Conservation (phyloP, 2,797 vertebrate genomes). For the Pelodytes ibericus region DNA sequence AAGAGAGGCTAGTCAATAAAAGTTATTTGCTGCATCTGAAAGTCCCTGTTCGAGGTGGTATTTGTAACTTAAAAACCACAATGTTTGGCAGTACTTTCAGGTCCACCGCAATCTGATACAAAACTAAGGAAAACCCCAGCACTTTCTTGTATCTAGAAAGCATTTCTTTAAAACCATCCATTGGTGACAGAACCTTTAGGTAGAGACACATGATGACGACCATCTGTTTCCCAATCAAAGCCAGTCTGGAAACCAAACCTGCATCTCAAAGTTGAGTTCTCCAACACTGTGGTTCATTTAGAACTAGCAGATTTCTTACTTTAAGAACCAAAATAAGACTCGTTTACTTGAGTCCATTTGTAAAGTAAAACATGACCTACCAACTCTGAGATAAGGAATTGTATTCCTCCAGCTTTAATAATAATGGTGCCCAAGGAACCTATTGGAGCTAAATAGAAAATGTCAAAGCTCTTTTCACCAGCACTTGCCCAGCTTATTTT, state of each 20-base stretch:
- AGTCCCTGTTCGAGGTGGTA: constrained; percentile 74
- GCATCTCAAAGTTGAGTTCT: constrained; percentile 65
- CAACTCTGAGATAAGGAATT: constrained; percentile 79
- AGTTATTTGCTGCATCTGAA: constrained; percentile 72
- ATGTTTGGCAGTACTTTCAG: constrained; percentile 75
- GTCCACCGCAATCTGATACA: constrained; percentile 79
- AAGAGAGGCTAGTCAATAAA: constrained; percentile 71
- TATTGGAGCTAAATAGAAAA: constrained; percentile 73
- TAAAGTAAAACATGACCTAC: constrained; percentile 60
- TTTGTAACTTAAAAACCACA: constrained; percentile 72
- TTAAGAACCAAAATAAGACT: constrained; percentile 29
- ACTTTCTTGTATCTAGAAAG: constrained; percentile 68
- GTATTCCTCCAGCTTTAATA: constrained; percentile 70
- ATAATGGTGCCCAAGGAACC: constrained; percentile 64
- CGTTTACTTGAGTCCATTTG: constrained; percentile 11
- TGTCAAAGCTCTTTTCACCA: constrained; percentile 75
- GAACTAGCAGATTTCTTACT: constrained; percentile 23
- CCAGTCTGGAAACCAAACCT: constrained; percentile 68
- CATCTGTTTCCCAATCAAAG: constrained; percentile 66
- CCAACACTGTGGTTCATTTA: constrained; percentile 22
- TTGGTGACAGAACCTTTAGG: constrained; percentile 76
- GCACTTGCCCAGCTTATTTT: constrained; percentile 59
- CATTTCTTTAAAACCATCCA: constrained; percentile 77
- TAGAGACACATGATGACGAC: constrained; percentile 72
- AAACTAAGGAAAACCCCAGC: constrained; percentile 73